Conservation (phyloP, 2,888 invertebrate genomes). For the Artemia sinica region DNA sequence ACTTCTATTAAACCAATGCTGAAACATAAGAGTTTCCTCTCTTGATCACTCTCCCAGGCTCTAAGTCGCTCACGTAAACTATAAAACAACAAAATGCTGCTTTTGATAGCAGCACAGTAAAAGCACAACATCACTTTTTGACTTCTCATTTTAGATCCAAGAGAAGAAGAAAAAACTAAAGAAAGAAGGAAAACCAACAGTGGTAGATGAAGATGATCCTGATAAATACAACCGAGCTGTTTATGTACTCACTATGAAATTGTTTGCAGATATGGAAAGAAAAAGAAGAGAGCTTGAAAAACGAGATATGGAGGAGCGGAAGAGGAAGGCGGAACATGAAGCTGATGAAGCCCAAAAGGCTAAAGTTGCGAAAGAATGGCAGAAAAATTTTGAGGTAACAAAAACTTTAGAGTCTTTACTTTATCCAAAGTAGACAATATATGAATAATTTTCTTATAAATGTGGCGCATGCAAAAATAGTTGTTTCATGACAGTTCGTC, state of each 20-base stretch:
- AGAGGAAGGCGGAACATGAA: slow-evolving; percentile 80
- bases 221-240: slow-evolving; percentile 51
- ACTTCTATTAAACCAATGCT: no score
- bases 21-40: no score
- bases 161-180: slow-evolving; percentile 85
- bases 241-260: slow-evolving; percentile 97
- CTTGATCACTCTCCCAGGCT: no score
- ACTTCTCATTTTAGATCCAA: slow-evolving; percentile 45
- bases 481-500: no score
- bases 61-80: no score
- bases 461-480: no score
- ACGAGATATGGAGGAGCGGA: slow-evolving; percentile 78
- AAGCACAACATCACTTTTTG: no score
- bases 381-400: slow-evolving; percentile 84
- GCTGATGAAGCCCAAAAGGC: slow-evolving; percentile 77
- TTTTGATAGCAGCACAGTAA: no score
- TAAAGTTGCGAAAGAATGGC: slow-evolving; percentile 85
- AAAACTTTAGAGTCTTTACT: not conserved
- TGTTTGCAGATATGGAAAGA: slow-evolving; percentile 87
- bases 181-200: slow-evolving; percentile 55
- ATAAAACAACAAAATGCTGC: no score
- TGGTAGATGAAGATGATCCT: slow-evolving; percentile 50
- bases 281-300: slow-evolving; percentile 68
- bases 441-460: no score
- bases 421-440: no score